phyloP scores from a whole-genome alignment of 1,140 invertebrate genomes.

The Aradophagus sp. region DNA sequence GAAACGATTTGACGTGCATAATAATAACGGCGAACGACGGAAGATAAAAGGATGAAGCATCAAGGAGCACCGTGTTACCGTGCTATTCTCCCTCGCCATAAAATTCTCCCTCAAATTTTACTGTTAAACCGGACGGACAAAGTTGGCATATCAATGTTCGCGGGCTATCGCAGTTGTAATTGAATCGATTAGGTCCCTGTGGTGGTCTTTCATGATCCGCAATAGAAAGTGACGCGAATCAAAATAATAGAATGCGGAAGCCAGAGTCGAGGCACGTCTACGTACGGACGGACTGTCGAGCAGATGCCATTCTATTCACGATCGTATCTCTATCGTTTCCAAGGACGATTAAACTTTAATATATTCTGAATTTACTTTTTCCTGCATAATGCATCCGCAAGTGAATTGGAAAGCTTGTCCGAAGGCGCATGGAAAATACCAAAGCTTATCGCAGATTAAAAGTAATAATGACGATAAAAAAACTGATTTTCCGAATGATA shows the following conservation, averaged over 20 bases:
- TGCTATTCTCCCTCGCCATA: constrained; percentile 5
- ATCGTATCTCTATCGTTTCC: constrained; percentile 49
- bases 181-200: constrained; percentile 43
- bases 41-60: no score
- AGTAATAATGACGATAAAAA: constrained; percentile 33
- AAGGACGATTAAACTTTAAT: constrained; percentile 56
- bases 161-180: constrained; percentile 28
- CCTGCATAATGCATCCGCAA: constrained; percentile 18
- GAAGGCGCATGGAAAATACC: constrained; percentile 33
- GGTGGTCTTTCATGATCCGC: constrained; percentile 23
- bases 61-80: no score
- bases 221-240: constrained; percentile 37
- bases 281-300: constrained; percentile 16
- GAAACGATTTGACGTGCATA: no score
- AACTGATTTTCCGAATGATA: constrained; percentile 16
- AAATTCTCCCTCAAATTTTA: constrained; percentile 19
- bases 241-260: constrained; percentile 44
- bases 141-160: constrained; percentile 27
- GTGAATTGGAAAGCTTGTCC: constrained; percentile 42
- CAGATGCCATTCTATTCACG: constrained; percentile 47
- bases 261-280: constrained; percentile 44
- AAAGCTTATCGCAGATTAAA: constrained; percentile 43
- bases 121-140: constrained; percentile 13
- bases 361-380: constrained; percentile 52
- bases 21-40: no score